These are phyloP conservation scores for Pseudeuparius sepicola DNA, from an alignment of 2,888 invertebrate genomes.

Conservation along the genomic window DNA sequence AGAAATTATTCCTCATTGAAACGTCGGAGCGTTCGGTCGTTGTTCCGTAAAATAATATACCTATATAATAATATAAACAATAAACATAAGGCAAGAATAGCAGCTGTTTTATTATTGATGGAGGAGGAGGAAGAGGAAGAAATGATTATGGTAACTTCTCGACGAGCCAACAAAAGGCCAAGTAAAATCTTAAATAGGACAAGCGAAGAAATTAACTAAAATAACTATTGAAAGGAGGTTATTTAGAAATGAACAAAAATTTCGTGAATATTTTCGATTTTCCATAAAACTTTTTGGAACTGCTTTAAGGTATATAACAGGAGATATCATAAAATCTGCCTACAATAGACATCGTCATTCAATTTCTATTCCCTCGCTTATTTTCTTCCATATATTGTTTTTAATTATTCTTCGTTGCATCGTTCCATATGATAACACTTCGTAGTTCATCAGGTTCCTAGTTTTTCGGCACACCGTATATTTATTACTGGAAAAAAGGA, in stretches of 20 bases:
- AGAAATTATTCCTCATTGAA: too few relatives aligned
- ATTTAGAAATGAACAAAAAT: constrained; percentile 2
- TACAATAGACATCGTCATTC: too few relatives aligned
- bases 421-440: too few relatives aligned
- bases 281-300: too few relatives aligned
- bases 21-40: too few relatives aligned
- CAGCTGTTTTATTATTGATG: not conserved
- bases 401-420: too few relatives aligned
- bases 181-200: constrained; percentile 1
- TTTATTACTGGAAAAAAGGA: too few relatives aligned
- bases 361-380: too few relatives aligned
- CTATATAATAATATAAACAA: constrained; percentile 2
- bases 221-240: constrained; percentile 2
- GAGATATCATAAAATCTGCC: too few relatives aligned
- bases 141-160: not conserved
- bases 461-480: too few relatives aligned
- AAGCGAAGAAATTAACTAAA: constrained; percentile 1
- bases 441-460: too few relatives aligned
- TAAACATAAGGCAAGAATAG: constrained; percentile 1
- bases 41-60: not conserved
- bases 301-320: constrained; percentile 3
- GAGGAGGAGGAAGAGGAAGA: constrained; percentile 1
- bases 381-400: too few relatives aligned
- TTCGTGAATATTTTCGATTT: constrained; percentile 2
- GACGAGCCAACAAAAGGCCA: constrained; percentile 2